Base-by-base conservation (phyloP, 2,113 vertebrate genomes). In the Asarcornis scutulata region DNA sequence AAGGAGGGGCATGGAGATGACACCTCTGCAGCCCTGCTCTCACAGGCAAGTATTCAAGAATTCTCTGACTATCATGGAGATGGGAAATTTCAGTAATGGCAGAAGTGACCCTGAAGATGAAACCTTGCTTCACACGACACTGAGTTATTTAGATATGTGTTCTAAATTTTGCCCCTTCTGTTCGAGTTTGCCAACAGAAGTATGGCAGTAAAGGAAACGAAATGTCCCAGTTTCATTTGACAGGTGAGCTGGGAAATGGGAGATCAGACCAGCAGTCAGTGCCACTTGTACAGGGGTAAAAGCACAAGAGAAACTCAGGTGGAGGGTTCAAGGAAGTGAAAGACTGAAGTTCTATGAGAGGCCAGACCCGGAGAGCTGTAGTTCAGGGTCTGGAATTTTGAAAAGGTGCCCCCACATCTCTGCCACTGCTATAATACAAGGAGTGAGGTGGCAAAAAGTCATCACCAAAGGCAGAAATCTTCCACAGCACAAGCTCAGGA, bases 11-110 rank as follows among this genome's bases (percentile, higher is more conserved):
- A 93, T 10, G 20, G 40, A 72, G 60, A 8, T 53, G 55, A 79
- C 0, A 2, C 8, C 1, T 1, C 27, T 15, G 26, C 11, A 46
- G 50, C 29, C 36, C 22, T 56, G 55, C 46, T 77, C n/a, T 44
- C 0, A 0, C 5, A 50, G 68, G 32, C 12, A 62, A 44, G 44
- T 0, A 2, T n/a, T 69, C 23, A 56, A 77, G 34, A 66, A 86
- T 90, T 60, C 67, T 71, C 85, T 38, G 46, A 46, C 48, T 53
- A 71, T 91, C 55, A 32, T 2, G 0, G 15, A 52, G 44, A 48
- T 64, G 64, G 83, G 72, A 85, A 94, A 81, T n/a, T 67, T 52
- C 68, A 59, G 2, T 29, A 86, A 69, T 1, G 0, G 52, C 44
- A 78, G 21, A 82, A 77, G 9, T 73, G 83, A 78, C 38, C 22